These are phyloP conservation scores for Dynastes grantii DNA, from an alignment of 2,888 invertebrate species.

Conservation along the genomic window DNA sequence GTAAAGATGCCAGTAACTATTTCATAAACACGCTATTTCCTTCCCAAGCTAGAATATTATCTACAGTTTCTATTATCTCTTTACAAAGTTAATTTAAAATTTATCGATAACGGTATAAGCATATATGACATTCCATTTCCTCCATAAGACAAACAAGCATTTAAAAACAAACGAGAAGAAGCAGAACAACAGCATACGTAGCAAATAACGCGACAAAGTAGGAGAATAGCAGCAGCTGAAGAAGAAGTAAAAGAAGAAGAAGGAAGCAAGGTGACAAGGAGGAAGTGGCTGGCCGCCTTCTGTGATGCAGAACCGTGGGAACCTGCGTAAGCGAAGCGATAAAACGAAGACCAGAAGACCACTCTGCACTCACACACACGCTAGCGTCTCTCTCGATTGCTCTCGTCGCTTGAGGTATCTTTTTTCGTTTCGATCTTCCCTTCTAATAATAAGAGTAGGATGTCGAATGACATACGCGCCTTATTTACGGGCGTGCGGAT, in stretches of 20 bases:
- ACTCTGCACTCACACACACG: not conserved
- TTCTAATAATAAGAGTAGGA: constrained; percentile 30
- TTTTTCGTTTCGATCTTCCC: not conserved
- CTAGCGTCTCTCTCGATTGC: not conserved
- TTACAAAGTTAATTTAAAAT: no score
- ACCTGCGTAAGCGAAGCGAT: constrained; percentile 10
- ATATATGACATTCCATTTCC: no score
- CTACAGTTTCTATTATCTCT: no score
- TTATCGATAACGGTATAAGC: no score
- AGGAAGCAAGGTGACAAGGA: constrained; percentile 45
- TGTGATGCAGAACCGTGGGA: constrained; percentile 43
- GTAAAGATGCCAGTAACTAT: no score
- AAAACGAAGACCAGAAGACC: constrained; percentile 25
- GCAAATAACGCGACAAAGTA: not conserved
- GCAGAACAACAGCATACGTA: no score
- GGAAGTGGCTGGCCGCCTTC: constrained; percentile 42
- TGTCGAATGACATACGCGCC: constrained; percentile 24
- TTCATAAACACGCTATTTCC: no score
- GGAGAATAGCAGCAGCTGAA: not conserved
- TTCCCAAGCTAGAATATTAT: no score
- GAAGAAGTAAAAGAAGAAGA: constrained; percentile 15
- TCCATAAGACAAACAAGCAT: no score
- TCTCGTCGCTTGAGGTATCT: constrained; percentile 1
- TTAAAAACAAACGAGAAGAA: no score
- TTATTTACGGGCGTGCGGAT: constrained; percentile 19